Base-by-base conservation (phyloP, 64 coral and sea anemone species). In the Montipora capricornis region DNA sequence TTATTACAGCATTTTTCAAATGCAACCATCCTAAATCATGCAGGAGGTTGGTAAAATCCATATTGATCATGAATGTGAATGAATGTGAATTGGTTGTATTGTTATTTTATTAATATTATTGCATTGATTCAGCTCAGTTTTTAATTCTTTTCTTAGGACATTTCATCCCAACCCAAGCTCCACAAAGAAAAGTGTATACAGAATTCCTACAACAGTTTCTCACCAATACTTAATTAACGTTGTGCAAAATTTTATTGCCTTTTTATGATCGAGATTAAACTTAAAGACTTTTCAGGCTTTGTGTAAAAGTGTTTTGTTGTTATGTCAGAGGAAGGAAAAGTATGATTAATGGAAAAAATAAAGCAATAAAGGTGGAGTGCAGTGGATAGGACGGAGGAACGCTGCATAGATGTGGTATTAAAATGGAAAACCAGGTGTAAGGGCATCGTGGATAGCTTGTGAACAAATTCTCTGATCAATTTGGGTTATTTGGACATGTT, bases 151-250 rank as follows among this genome's bases (percentile, higher is more conserved):
- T 12, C 29, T 15, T 62, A 98, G 97, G 97, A 0, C 97, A 98
- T 94, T 98, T 98, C 55, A 94, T 98, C 20, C 97, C 97, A 29
- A 87, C 97, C 19, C 66, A 88, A 37, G 87, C 97, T 8, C 74
- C 77, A 2, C 89, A 96, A 70, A 93, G 81, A 80, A 95, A 98
- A 67, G 88, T 91, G 75, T 98, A 98, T 76, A 80, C 73, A 20
- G 97, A 98, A 8, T 98, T 98, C 49, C 75, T 98, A 10, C 93
- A 92, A 50, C 92, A 78, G 78, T 97, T 97, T 77, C 44, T 95
- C 14, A 88, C 74, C 45, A 89, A 84, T 24, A 51, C 64, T 50
- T 86, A 52, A 86, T 16, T 64, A 4, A 12, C 13, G 60, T 64
- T 37, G 29, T 37, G 29, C 29, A 37, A 37, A 37, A 64, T 64